Evolutionary conservation across 2,888 invertebrate species (phyloP).

Genomic region (Drosophila antonietae): DNA sequence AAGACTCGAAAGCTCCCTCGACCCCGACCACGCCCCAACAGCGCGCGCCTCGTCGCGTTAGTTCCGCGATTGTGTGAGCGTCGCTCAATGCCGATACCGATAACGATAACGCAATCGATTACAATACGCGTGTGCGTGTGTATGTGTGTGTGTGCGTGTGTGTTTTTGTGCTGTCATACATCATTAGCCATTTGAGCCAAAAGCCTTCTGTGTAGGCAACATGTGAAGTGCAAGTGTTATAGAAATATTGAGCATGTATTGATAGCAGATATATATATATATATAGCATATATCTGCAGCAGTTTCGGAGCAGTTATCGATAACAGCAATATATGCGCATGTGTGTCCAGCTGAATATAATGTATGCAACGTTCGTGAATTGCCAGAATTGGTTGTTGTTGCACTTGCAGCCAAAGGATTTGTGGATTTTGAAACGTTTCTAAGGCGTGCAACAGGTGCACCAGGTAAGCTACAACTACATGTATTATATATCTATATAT

Average conservation of each 20-base stretch:
- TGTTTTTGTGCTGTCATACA: slow-evolving; percentile 33
- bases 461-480: slow-evolving; percentile 42
- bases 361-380: slow-evolving; percentile 75
- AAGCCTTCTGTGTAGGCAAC: slow-evolving; percentile 36
- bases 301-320: slow-evolving; percentile 17
- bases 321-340: slow-evolving; percentile 36
- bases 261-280: slow-evolving; percentile 1
- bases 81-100: slow-evolving; percentile 36
- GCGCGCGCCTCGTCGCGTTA: slow-evolving; percentile 21
- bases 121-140: slow-evolving; percentile 16
- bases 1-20: slow-evolving; percentile 20
- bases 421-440: slow-evolving; percentile 75
- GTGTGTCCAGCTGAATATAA: slow-evolving; percentile 56
- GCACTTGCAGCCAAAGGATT: slow-evolving; percentile 82
- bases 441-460: slow-evolving; percentile 58
- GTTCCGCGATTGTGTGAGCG: slow-evolving; percentile 54
- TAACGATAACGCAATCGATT: slow-evolving; percentile 37
- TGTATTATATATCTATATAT: neutral
- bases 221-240: slow-evolving; percentile 68
- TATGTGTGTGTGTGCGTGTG: slow-evolving; percentile 28
- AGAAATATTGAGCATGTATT: slow-evolving; percentile 2
- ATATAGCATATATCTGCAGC: slow-evolving; percentile 1
- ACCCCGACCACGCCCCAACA: neutral
- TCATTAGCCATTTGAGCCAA: slow-evolving; percentile 24
- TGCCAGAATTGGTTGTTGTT: slow-evolving; percentile 80